Percentiles rank a stretch among this genome's conserved stretches.
These are phyloP conservation scores for Ctenoplectra terminalis DNA, from an alignment of 1,140 invertebrate species.

Conservation along the genomic window DNA sequence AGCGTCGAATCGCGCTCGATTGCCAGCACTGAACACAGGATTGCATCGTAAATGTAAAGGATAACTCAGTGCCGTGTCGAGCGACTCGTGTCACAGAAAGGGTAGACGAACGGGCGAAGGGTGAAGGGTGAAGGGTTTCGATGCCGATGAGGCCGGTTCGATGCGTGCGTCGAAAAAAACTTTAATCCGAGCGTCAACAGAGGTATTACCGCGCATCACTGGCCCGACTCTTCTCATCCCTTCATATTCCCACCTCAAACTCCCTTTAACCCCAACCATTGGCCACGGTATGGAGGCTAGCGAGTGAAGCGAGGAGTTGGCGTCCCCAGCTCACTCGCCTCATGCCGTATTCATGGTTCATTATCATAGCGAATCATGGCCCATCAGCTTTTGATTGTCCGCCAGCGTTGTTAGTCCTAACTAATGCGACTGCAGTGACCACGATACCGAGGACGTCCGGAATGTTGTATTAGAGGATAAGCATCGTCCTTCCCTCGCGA, in stretches of 20 bases:
- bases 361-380: slow-evolving; percentile 84
- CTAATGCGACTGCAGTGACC: slow-evolving; percentile 82
- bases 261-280: slow-evolving; percentile 71
- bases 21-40: neutral
- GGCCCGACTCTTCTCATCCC: slow-evolving; percentile 57
- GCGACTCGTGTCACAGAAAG: slow-evolving; percentile 6
- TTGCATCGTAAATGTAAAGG: neutral
- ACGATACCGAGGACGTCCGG: slow-evolving; percentile 68
- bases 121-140: neutral
- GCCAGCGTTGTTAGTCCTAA: slow-evolving; percentile 82
- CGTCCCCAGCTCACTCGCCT: slow-evolving; percentile 79
- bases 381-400: slow-evolving; percentile 84
- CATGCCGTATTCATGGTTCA: slow-evolving; percentile 83
- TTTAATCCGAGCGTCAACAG: slow-evolving; percentile 73
- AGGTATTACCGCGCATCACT: slow-evolving; percentile 69
- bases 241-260: slow-evolving; percentile 67
- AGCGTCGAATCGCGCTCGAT: neutral
- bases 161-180: slow-evolving; percentile 64
- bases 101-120: neutral
- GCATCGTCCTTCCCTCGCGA: slow-evolving; percentile 55
- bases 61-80: neutral
- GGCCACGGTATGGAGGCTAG: slow-evolving; percentile 64
- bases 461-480: slow-evolving; percentile 69
- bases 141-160: slow-evolving; percentile 5
- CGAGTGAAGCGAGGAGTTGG: slow-evolving; percentile 79